A percentile compares a stretch with the other conserved stretches of the same genome.
Evolutionary conservation across 2,797 vertebrate genomes (phyloP).

Genomic region (Sebastiscus albofasciatus): DNA sequence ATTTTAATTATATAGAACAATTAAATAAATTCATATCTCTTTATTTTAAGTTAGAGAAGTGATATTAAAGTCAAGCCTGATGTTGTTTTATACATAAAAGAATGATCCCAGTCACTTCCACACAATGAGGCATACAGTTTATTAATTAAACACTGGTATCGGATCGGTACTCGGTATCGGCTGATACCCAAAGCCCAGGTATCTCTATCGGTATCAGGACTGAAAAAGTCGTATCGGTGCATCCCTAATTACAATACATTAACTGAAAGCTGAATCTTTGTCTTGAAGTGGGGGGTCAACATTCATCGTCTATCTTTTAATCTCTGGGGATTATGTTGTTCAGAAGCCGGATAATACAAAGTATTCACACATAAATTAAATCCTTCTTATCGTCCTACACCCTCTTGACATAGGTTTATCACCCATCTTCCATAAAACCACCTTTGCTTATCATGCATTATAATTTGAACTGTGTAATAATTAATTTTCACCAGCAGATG

Average conservation of each 20-base stretch:
- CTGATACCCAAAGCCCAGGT: too few relatives aligned
- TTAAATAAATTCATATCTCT: too few relatives aligned
- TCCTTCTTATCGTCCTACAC: not conserved
- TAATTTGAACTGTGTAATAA: constrained; percentile 27
- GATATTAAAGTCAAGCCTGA: too few relatives aligned
- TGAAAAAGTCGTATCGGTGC: too few relatives aligned
- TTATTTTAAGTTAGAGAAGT: too few relatives aligned
- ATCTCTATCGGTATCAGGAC: too few relatives aligned
- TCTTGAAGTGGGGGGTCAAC: not conserved
- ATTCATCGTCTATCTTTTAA: not conserved
- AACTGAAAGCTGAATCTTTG: not conserved
- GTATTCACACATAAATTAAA: not conserved
- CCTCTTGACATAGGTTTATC: not conserved
- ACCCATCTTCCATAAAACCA: not conserved
- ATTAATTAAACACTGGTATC: too few relatives aligned
- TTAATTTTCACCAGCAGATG: constrained; percentile 62
- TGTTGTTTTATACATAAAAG: too few relatives aligned
- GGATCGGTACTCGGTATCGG: too few relatives aligned
- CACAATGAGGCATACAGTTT: too few relatives aligned
- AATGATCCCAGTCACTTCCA: too few relatives aligned
- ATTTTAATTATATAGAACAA: too few relatives aligned
- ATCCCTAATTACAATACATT: not conserved
- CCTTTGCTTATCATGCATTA: not conserved
- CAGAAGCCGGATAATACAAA: not conserved
- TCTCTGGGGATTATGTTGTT: not conserved